These are phyloP conservation scores for Pseudochirops corinnae DNA, from an alignment of 2,797 vertebrate species.

Conservation along the genomic window DNA sequence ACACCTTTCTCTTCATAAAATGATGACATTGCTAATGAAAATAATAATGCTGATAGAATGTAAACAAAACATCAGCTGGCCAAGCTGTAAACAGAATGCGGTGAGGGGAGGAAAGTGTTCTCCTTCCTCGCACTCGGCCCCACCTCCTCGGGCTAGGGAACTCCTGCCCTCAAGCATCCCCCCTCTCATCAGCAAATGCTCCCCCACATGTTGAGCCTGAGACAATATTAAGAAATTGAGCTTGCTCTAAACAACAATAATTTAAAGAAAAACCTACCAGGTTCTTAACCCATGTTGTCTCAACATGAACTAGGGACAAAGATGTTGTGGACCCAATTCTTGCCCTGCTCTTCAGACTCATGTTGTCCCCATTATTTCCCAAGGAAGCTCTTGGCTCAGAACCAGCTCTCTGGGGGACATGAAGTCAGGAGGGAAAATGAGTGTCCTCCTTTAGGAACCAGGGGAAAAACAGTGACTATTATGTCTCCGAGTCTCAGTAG, in stretches of 20 bases:
- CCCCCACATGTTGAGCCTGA: not conserved
- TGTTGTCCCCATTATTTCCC: not conserved
- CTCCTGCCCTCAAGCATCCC: not conserved
- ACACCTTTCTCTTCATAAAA: constrained; percentile 36
- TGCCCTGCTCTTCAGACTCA: constrained; percentile 3
- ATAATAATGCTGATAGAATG: constrained; percentile 7
- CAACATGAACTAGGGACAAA: constrained; percentile 4
- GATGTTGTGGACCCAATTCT: not conserved
- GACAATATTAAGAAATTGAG: not conserved
- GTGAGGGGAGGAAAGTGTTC: not conserved
- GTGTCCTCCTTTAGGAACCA: not conserved
- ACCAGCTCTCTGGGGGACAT: not conserved
- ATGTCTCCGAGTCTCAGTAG: not conserved
- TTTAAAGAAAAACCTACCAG: constrained; percentile 9
- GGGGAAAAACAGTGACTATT: not conserved
- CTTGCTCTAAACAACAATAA: constrained; percentile 2
- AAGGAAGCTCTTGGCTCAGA: constrained; percentile 7
- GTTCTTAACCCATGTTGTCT: constrained; percentile 4
- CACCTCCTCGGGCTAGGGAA: not conserved
- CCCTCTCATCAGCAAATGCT: not conserved
- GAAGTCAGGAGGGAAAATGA: constrained; percentile 1
- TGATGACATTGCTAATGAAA: constrained; percentile 35
- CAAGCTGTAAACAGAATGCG: not conserved
- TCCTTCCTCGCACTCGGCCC: no score
- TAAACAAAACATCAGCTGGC: constrained; percentile 9